phyloP scores from a whole-genome alignment of 1,140 invertebrate species.

The Alviniconcha marisindica region DNA sequence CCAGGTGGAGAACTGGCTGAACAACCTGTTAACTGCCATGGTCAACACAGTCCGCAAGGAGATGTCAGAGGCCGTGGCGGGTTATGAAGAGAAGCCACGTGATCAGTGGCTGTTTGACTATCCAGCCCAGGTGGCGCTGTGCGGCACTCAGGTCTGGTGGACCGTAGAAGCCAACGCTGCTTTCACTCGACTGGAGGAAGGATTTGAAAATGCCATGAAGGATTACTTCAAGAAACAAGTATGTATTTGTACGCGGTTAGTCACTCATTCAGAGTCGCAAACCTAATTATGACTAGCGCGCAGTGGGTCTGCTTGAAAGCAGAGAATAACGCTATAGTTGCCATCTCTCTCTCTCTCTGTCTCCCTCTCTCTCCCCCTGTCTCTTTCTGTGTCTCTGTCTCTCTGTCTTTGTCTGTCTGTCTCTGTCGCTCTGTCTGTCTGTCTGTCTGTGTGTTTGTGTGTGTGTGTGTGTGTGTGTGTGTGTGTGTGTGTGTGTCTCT shows the following conservation, averaged over 20 bases:
- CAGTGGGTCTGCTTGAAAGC: neutral
- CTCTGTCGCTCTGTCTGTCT: too few relatives aligned
- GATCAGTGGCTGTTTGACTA: slow-evolving; percentile 98
- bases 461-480: too few relatives aligned
- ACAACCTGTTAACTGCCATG: slow-evolving; percentile 89
- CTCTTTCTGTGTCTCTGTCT: too few relatives aligned
- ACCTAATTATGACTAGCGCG: too few relatives aligned
- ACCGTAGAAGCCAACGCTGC: slow-evolving; percentile 95
- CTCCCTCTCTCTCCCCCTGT: too few relatives aligned
- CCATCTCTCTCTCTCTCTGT: too few relatives aligned
- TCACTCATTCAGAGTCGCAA: too few relatives aligned
- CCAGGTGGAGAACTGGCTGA: slow-evolving; percentile 92
- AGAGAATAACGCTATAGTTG: neutral
- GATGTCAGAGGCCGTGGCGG: slow-evolving; percentile 88
- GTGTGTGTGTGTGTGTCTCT: too few relatives aligned
- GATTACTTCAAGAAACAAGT: slow-evolving; percentile 97
- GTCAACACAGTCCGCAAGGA: slow-evolving; percentile 87
- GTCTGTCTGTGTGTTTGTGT: too few relatives aligned
- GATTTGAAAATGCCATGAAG: slow-evolving; percentile 96
- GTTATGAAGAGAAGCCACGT: slow-evolving; percentile 95
- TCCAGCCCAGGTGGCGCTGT: slow-evolving; percentile 88
- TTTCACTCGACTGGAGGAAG: slow-evolving; percentile 91
- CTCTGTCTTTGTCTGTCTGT: too few relatives aligned
- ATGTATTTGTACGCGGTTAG: too few relatives aligned
- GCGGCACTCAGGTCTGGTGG: slow-evolving; percentile 98